Percentiles rank a stretch among this genome's conserved stretches.
Evolutionary conservation across 2,888 invertebrate species (phyloP).

Genomic region (Phrixothrix hirtus): DNA sequence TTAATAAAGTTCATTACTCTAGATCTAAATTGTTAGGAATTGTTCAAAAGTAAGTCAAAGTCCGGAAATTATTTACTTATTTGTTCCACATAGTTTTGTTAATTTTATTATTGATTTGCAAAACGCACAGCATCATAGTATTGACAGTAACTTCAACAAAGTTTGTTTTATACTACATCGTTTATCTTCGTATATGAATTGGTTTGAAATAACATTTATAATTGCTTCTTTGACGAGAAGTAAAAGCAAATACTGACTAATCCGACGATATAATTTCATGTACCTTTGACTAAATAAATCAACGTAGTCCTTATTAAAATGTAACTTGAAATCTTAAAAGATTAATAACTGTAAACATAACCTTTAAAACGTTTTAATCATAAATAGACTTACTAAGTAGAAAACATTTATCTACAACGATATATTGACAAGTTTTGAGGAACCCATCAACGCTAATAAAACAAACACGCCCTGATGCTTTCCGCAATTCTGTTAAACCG

Average conservation of each 20-base stretch:
- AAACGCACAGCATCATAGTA: neutral
- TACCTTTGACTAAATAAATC: constrained; percentile 15
- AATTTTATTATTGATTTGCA: neutral
- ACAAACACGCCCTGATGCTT: constrained; percentile 9
- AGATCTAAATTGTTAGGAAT: neutral
- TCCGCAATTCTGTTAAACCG: constrained; percentile 11
- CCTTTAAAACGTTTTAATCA: neutral
- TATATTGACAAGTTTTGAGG: constrained; percentile 10
- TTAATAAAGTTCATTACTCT: too few species aligned
- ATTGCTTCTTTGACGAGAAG: constrained; percentile 30
- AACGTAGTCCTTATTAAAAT: constrained; percentile 21
- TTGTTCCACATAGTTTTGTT: too few species aligned
- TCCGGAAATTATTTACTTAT: too few species aligned
- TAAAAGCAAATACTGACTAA: constrained; percentile 28
- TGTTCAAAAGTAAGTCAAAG: neutral
- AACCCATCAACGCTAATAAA: constrained; percentile 1
- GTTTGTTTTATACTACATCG: constrained; percentile 14
- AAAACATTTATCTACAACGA: constrained; percentile 3
- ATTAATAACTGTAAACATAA: constrained; percentile 18
- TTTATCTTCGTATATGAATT: constrained; percentile 25
- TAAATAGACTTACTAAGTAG: too few species aligned
- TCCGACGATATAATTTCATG: constrained; percentile 25
- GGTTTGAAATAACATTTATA: constrained; percentile 28
- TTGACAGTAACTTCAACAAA: neutral
- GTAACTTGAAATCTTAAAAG: constrained; percentile 12